Conservation (phyloP, 2,888 invertebrate species). For the Leptinotarsa tumamoca region DNA sequence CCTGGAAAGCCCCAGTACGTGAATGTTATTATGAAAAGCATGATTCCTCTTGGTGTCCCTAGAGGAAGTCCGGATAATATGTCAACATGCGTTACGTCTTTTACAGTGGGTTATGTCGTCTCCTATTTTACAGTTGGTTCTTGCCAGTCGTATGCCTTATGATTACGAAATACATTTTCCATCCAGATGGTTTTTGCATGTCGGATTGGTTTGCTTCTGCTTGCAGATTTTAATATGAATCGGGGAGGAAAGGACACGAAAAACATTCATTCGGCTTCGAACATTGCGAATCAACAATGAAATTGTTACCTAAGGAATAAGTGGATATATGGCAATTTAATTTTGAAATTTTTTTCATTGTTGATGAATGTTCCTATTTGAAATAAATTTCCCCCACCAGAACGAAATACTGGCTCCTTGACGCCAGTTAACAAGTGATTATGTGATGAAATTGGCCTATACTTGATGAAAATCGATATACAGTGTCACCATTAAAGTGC, state of each 20-base stretch:
- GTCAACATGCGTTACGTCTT: conserved; percentile 57
- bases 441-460: no score
- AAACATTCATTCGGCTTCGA: not conserved
- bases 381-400: no score
- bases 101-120: conserved; percentile 46
- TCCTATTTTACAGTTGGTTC: conserved; percentile 35
- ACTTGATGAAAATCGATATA: no score
- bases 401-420: no score
- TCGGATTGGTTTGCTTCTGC: conserved; percentile 20
- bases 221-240: conserved; percentile 7
- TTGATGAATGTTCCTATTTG: no score
- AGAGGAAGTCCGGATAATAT: conserved; percentile 55
- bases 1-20: conserved; percentile 18
- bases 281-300: not conserved
- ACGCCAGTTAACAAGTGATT: no score
- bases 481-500: no score
- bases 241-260: not conserved
- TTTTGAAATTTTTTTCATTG: no score
- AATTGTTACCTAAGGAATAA: not conserved
- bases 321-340: not conserved
- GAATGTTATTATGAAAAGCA: conserved; percentile 26
- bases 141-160: conserved; percentile 26
- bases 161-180: conserved; percentile 27
- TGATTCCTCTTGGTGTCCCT: conserved; percentile 41
- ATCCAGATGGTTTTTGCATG: conserved; percentile 24